Base-by-base conservation (phyloP, 2,113 vertebrate species). In the Tautogolabrus adspersus region DNA sequence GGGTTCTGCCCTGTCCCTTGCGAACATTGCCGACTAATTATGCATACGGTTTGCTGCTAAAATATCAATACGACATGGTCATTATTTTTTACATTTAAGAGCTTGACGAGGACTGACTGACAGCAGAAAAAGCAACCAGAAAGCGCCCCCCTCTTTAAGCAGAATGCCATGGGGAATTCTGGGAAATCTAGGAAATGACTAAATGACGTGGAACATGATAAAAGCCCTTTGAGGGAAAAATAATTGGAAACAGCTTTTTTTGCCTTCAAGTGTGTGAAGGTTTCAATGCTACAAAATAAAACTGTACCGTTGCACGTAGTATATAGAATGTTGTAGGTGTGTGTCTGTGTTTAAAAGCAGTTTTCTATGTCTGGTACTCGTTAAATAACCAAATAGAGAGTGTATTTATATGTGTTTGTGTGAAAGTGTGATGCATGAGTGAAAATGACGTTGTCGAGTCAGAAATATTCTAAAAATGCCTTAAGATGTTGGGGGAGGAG, bases 391-490 rank as follows among this genome's bases (percentile, higher is more conserved):
- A 34, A n/a, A 37, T 9, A 10, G 1, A 2, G 16, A 11, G 37
- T 5, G 1, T 38, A 8, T 38, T 0, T 56, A 26, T 54, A 42
- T 56, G 47, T 52, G 49, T 66, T 10, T 65, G 52, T 46, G 21
- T 63, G 37, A 19, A 15, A 57, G 54, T 62, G 62, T 85, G 67
- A 86, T 74, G 80, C 77, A 58, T 77, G 82, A 87, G 75, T 70
- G 81, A 69, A 88, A 87, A 87, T 76, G 75, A 85, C 55, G 61
- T 38, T 44, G 46, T 56, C 44, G 19, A 67, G 66, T 65, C 79
- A 62, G 51, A 91, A 89, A 86, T 86, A 90, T 88, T 90, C 78
- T 64, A 90, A 91, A 90, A 87, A 90, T 91, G 88, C 84, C 82
- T 73, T 82, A 89, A 88, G 84, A 90, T 88, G 86, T 37, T 82